These are phyloP conservation scores for Pristionchus exspectatus DNA, from an alignment of 2,888 invertebrate genomes.

Conservation along the genomic window DNA sequence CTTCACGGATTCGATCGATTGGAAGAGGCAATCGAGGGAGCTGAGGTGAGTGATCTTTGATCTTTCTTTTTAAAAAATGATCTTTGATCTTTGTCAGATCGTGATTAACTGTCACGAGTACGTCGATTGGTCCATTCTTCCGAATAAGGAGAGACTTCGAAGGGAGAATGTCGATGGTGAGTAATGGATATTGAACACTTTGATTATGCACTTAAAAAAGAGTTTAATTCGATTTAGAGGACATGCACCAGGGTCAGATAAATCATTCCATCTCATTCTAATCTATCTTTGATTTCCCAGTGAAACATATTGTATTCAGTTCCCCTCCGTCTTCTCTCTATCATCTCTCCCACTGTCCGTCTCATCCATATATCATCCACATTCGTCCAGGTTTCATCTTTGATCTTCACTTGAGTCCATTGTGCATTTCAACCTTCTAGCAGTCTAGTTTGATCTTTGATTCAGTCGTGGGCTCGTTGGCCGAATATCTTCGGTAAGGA, in stretches of 20 bases:
- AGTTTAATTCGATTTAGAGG: no score
- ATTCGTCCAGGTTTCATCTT: slow-evolving; percentile 48
- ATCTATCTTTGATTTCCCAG: neutral
- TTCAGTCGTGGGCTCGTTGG: slow-evolving; percentile 44
- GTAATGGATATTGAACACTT: neutral
- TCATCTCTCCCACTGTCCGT: slow-evolving; percentile 29
- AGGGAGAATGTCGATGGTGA: slow-evolving; percentile 70
- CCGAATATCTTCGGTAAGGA: slow-evolving; percentile 52
- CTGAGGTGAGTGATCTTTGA: slow-evolving; percentile 39
- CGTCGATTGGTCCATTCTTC: slow-evolving; percentile 68
- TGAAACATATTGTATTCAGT: slow-evolving; percentile 27
- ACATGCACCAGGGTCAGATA: neutral
- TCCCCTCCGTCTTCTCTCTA: neutral
- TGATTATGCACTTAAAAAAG: neutral
- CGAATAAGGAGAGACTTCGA: slow-evolving; percentile 61
- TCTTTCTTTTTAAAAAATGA: neutral
- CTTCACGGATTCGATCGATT: slow-evolving; percentile 21
- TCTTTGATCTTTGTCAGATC: slow-evolving; percentile 11
- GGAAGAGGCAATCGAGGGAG: slow-evolving; percentile 46
- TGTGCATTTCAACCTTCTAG: neutral
- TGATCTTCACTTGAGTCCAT: neutral
- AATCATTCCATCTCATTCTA: neutral
- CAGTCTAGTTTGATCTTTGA: slow-evolving; percentile 25
- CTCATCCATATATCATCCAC: slow-evolving; percentile 54
- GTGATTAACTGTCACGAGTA: slow-evolving; percentile 72